These are phyloP conservation scores for Orthochromis malagaraziensis DNA, from an alignment of 2,113 vertebrate species.

Conservation along the genomic window DNA sequence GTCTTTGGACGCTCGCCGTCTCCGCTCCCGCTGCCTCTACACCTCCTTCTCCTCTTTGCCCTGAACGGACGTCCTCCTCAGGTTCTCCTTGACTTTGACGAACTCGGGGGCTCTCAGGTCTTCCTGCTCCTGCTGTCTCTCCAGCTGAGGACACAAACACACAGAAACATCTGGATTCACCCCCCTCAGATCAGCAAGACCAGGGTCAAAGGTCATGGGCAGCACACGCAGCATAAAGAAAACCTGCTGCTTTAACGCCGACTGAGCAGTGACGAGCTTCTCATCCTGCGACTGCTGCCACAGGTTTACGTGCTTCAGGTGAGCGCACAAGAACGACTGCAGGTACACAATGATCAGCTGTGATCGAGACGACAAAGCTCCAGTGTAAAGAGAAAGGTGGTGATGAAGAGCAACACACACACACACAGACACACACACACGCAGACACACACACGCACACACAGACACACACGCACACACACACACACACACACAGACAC, in stretches of 20 bases:
- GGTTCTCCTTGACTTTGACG: conserved; percentile 90
- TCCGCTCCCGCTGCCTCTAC: conserved; percentile 47
- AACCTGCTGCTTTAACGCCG: not conserved
- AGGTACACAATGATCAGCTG: not conserved
- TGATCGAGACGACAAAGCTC: not conserved
- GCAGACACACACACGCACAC: rapidly evolving
- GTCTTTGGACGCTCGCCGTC: not conserved
- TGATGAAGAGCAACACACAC: too few species aligned
- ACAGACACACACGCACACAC: rapidly evolving
- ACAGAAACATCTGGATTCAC: not conserved
- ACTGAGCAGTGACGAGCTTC: not conserved
- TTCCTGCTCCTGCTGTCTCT: conserved; percentile 76
- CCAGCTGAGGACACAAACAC: conserved; percentile 71
- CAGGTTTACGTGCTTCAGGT: not conserved
- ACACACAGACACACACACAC: rapidly evolving
- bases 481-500: rapidly evolving
- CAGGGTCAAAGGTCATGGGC: not conserved
- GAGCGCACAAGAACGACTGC: not conserved
- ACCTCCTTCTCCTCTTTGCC: conserved; percentile 73
- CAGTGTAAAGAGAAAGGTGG: too few species aligned
- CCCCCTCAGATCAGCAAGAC: not conserved
- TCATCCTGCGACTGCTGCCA: rapidly evolving
- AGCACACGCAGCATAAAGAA: not conserved
- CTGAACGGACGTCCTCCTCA: conserved; percentile 78
- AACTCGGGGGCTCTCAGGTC: conserved; percentile 86